Base-by-base conservation (phyloP, 2,888 invertebrate genomes). In the Clivina fossor region DNA sequence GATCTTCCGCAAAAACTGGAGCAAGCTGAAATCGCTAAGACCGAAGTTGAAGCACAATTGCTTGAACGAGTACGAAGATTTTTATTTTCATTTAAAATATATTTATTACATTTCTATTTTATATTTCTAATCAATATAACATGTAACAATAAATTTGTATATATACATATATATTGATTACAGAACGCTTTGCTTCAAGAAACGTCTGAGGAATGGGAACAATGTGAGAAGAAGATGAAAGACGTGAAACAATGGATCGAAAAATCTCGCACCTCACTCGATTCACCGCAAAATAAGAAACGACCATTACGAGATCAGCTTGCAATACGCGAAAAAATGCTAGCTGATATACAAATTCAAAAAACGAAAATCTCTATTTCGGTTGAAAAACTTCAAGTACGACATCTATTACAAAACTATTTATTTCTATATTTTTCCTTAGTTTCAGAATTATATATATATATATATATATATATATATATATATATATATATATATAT, bases 131-230 rank as follows among this genome's bases (percentile, higher is more conserved):
- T 16, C 2, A 26, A 4, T 22, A 30, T 58, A 15, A 33, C 38
- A 43, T 32, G 7, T 22, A 30, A 26, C 30, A 7, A 20, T 32
- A 19, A 28, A 35, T 54, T 43, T 50, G 28, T 47, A 48, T 33
- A 28, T 24, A 55, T 28, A 13, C 26, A 22, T 32, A 15, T 11
- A 26, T 46, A 58, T 55, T 55, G 62, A 62, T 79, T 80, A 60
- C 74, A 92, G 92, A 88, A 89, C 70, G 88, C 90, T 38, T 76
- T 93, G 64, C 79, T 95, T 58, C 90, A 91, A 80, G 95, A 95
- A 76, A 85, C 93, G 48, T 87, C 90, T 41, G 93, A 94, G 71
- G 94, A 95, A 77, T 95, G 95, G 92, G 93, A 94, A 71, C 90
- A 95, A 73, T 95, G 93, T 75, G 94, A 95, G 74, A 88, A 84